These are phyloP conservation scores for Tamandua tetradactyla DNA, from an alignment of 2,797 vertebrate species.

Conservation along the genomic window DNA sequence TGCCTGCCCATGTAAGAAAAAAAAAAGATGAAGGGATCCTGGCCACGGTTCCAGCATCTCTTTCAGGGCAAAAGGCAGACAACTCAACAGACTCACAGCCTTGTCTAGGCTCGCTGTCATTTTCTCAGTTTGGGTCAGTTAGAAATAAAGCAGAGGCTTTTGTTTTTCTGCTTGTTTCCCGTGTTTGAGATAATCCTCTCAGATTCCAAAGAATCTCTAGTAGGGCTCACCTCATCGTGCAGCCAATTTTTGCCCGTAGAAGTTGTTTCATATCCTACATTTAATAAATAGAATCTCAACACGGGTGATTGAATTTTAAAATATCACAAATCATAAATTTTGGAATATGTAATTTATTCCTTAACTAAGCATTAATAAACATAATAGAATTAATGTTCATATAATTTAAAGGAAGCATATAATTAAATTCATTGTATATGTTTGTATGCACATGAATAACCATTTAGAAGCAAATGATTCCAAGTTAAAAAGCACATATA, in stretches of 20 bases:
- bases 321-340: neutral
- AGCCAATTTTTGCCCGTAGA: neutral
- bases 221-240: neutral
- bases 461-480: neutral
- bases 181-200: neutral
- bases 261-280: neutral
- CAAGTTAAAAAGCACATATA: neutral
- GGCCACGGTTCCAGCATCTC: neutral
- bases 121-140: neutral
- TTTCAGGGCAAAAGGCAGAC: neutral
- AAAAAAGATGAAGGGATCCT: neutral
- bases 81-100: neutral
- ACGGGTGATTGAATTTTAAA: neutral
- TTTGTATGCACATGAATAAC: neutral
- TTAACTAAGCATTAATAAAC: neutral
- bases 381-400: neutral
- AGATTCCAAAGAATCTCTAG: neutral
- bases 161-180: neutral
- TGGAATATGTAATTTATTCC: neutral
- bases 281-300: neutral
- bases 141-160: neutral
- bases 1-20: no score
- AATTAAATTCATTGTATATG: neutral
- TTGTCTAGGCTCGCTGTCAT: neutral
- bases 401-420: neutral